Evolutionary conservation across 2,797 vertebrate species (phyloP), one percentile per base, ranked within the genome.

Genomic region (Spondyliosoma cantharus): DNA sequence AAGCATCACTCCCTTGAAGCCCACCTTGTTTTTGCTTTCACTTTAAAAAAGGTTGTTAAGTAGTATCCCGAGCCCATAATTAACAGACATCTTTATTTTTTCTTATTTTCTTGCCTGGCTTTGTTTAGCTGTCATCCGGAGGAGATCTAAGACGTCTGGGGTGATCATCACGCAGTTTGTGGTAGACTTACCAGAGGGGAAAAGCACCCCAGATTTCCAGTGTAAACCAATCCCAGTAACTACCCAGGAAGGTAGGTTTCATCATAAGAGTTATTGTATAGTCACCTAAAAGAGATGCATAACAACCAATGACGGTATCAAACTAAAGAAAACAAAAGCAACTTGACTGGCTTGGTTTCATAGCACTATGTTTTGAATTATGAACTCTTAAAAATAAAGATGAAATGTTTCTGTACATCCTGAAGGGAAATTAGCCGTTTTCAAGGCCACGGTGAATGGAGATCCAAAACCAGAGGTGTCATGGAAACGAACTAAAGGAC

Each of bases 201-300:
- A 94, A 89, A 96, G 92, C 66, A 89, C 78, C 0, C 97, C 97
- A 6, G 96, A 96, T 86, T 96, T 98, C 73, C 85, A 92, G 80
- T 89, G 80, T 69, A 97, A 95, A 90, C 95, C 96, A 3, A 5
- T 91, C 4, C 89, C 93, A 74, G 64, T 95, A 81, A 95, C 93
- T 0, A 75, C 96, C 56, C 93, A 94, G 20, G 94, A 97, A 92
- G 97, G 96, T 97, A 53, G 53, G 93, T 81, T 76, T 73, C 12
- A 53, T 42, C 2, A 63, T 17, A 42, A n/a, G 29, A 64, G 0
- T 2, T 43, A 12, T 7, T 70, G 2, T 43, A 25, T 7, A 20
- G 24, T 43, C 22, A 57, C 5, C 19, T 7, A 45, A 71, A 70
- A 27, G 9, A 32, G n/a, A 5, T 27, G 8, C 22, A n/a, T 22